phyloP scores from a whole-genome alignment of 1,140 invertebrate species.

The Mycetomoellerius zeteki region DNA sequence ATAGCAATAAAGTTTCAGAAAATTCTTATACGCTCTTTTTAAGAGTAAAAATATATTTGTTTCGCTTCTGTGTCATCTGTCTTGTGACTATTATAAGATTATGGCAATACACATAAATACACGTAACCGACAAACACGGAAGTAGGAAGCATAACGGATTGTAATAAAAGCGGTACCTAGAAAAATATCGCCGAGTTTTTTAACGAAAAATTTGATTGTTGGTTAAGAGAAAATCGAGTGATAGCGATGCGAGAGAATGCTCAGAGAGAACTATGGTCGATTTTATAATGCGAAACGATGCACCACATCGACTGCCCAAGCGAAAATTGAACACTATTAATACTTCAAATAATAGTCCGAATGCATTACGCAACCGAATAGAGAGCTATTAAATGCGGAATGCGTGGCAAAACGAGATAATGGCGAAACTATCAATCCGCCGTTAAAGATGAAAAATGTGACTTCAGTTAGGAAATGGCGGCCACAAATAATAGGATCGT shows the following conservation, averaged over 20 bases:
- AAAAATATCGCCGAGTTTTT: background rate
- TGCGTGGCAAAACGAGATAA: conserved; percentile 51
- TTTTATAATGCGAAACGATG: conserved; percentile 46
- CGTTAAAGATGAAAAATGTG: conserved; percentile 55
- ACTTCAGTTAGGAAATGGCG: conserved; percentile 36
- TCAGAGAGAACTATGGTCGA: conserved; percentile 10
- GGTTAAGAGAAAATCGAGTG: background rate
- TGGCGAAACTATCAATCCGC: conserved; percentile 54
- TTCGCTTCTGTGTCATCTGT: background rate
- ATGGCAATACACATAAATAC: background rate
- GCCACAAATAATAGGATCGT: conserved; percentile 49
- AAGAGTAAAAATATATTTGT: conserved; percentile 12
- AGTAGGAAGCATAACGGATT: background rate
- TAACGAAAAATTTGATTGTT: conserved; percentile 9
- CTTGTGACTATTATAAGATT: background rate
- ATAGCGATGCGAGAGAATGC: conserved; percentile 1
- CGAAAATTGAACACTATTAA: conserved; percentile 59
- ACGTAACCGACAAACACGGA: background rate
- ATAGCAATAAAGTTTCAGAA: background rate
- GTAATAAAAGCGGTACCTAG: background rate
- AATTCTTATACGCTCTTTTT: background rate
- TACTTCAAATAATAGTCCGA: conserved; percentile 59
- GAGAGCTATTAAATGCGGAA: conserved; percentile 53
- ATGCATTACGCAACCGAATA: conserved; percentile 56
- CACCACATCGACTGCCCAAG: background rate